These are phyloP conservation scores for Hoplodrina ambigua DNA, from an alignment of 2,888 invertebrate genomes.

Conservation along the genomic window DNA sequence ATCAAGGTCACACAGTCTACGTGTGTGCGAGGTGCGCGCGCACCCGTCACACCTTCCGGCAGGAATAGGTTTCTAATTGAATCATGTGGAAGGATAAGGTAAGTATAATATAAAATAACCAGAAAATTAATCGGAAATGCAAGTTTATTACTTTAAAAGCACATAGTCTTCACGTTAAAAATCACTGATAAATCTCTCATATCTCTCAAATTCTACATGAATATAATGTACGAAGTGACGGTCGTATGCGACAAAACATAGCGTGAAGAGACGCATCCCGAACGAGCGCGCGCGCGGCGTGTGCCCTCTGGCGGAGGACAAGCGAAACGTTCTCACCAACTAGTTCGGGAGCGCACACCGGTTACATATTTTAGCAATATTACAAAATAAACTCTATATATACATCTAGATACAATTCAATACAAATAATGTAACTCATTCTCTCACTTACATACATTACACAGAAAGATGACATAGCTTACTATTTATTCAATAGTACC, in stretches of 20 bases:
- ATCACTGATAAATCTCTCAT: conserved; percentile 73
- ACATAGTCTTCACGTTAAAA: conserved; percentile 81
- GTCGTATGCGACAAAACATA: conserved; percentile 22
- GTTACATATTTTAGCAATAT: conserved; percentile 66
- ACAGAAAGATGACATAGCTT: conserved; percentile 52
- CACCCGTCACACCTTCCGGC: no score
- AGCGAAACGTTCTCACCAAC: conserved; percentile 47
- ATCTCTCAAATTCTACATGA: conserved; percentile 56
- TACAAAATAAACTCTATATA: conserved; percentile 80
- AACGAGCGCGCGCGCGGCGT: neutral
- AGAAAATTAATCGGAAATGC: conserved; percentile 79
- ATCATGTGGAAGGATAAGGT: neutral
- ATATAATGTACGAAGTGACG: conserved; percentile 46
- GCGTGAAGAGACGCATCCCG: conserved; percentile 20
- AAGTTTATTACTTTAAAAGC: conserved; percentile 87
- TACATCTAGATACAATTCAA: conserved; percentile 70
- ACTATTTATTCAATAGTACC: conserved; percentile 26
- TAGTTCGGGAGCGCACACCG: conserved; percentile 36
- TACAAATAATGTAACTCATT: conserved; percentile 68
- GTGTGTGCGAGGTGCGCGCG: no score
- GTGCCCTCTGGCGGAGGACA: conserved; percentile 20
- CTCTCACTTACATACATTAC: conserved; percentile 50
- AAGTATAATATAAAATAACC: conserved; percentile 46
- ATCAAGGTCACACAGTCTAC: no score
- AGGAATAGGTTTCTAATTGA: no score